Evolutionary conservation across 2,797 vertebrate genomes (phyloP), one percentile per base, ranked within the genome.

Genomic region (Thripadectes ignobilis): DNA sequence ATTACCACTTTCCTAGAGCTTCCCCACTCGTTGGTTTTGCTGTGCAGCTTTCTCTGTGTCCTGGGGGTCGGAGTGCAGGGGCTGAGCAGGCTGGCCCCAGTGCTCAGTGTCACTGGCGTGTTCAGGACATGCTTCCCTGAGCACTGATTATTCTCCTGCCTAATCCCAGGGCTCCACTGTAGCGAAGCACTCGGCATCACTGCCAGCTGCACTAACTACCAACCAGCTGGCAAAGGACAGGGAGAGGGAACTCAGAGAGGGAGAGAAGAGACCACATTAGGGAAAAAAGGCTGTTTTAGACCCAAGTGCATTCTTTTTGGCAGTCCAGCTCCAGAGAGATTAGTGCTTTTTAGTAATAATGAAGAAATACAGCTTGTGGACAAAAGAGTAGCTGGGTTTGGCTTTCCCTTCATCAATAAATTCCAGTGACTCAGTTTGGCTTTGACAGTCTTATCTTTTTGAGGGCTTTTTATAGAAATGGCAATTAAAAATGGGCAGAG

Each of bases 401-500:
- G 45, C 18, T 91, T 78, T 32, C 36, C 14, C 27, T 68, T 89
- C 10, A 41, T 75, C 21, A n/a, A 0, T 66, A 77, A 54, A 69
- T 85, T 77, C 41, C 39, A 38, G 54, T 49, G 71, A 34, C 46
- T 96, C 73, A 38, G 21, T 88, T 85, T 83, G 79, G 61, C 27
- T 67, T 89, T 93, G 75, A 71, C 15, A 4, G 14, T 57, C 29
- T 77, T 58, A 34, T 85, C 18, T 78, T 80, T 93, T 73, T 58
- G 45, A 72, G 68, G 52, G 17, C 15, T 89, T 92, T 78, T 58
- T 73, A 4, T 65, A 92, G 66, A 81, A 95, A 92, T 45, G 27
- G 58, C 89, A 89, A 85, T 96, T 95, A 95, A 94, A 90, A 79
- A 88, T 29, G 21, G 34, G 45, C 83, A 77, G 48, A 93, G 62